Conservation (phyloP, 2,888 invertebrate genomes). For the Invenusta paracnida region DNA sequence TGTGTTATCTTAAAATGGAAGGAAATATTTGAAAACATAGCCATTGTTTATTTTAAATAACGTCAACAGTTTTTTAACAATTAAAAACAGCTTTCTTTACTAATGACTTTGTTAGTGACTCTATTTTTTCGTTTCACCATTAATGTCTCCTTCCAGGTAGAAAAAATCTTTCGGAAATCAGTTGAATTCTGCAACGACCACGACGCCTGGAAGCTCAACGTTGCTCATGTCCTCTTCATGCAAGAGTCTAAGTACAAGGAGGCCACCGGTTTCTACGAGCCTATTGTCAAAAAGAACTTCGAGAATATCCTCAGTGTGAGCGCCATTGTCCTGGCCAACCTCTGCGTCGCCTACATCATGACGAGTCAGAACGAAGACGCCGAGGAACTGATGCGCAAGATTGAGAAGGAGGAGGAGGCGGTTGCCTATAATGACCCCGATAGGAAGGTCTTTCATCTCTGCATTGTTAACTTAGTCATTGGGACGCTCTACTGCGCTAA, state of each 20-base stretch:
- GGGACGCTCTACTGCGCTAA: slow-evolving; percentile 96
- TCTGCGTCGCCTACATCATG: slow-evolving; percentile 98
- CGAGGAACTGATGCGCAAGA: slow-evolving; percentile 94
- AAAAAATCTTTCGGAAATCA: slow-evolving; percentile 90
- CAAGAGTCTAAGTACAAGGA: slow-evolving; percentile 97
- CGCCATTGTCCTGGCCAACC: slow-evolving; percentile 93
- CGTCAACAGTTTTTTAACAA: no score
- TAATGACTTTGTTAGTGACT: no score
- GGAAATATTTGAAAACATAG: no score
- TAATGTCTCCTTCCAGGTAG: slow-evolving; percentile 72
- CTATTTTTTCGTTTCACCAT: no score
- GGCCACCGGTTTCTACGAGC: slow-evolving; percentile 93
- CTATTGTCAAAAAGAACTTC: slow-evolving; percentile 87
- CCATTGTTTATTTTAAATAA: no score
- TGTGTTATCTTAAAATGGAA: no score
- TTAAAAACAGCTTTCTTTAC: no score
- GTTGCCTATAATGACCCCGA: slow-evolving; percentile 84
- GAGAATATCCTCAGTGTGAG: slow-evolving; percentile 84
- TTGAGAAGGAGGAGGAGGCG: slow-evolving; percentile 90
- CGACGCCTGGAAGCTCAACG: slow-evolving; percentile 92
- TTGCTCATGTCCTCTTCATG: slow-evolving; percentile 97
- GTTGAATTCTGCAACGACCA: slow-evolving; percentile 96
- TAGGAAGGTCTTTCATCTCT: slow-evolving; percentile 86
- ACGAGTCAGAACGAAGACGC: slow-evolving; percentile 72
- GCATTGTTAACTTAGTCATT: slow-evolving; percentile 95